Evolutionary conservation across 1,140 invertebrate species (phyloP).

Genomic region (Zaprionus capensis): DNA sequence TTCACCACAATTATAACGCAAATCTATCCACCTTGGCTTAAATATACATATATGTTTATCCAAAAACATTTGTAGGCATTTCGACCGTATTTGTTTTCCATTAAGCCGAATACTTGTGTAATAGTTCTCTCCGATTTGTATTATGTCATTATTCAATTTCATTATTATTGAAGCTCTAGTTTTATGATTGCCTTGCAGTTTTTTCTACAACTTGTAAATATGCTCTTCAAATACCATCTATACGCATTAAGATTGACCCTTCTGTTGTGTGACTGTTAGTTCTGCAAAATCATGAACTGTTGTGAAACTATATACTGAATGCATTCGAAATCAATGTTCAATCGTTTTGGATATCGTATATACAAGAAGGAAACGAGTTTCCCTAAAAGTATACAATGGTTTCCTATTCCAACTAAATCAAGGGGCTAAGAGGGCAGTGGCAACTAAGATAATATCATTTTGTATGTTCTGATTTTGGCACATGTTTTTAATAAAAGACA

Average conservation of each 20-base stretch:
- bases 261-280: conserved; percentile 40
- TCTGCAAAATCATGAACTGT: conserved; percentile 17
- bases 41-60: conserved; percentile 71
- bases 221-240: conserved; percentile 32
- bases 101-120: conserved; percentile 39
- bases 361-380: conserved; percentile 12
- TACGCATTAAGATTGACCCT: conserved; percentile 52
- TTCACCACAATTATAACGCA: conserved; percentile 72
- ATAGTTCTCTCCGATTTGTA: conserved; percentile 33
- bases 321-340: neutral
- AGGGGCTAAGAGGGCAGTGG: conserved; percentile 1
- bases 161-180: conserved; percentile 81
- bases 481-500: conserved; percentile 23
- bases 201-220: conserved; percentile 62
- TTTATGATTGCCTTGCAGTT: conserved; percentile 84
- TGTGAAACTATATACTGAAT: conserved; percentile 1
- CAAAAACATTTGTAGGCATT: conserved; percentile 73
- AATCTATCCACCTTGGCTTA: conserved; percentile 57
- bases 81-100: conserved; percentile 3
- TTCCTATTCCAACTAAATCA: neutral
- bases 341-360: neutral
- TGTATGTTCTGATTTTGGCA: conserved; percentile 35
- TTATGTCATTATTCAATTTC: conserved; percentile 62
- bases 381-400: conserved; percentile 41
- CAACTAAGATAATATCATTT: conserved; percentile 13